Conservation (phyloP, 2,888 invertebrate species). For the Clusia tigrina region DNA sequence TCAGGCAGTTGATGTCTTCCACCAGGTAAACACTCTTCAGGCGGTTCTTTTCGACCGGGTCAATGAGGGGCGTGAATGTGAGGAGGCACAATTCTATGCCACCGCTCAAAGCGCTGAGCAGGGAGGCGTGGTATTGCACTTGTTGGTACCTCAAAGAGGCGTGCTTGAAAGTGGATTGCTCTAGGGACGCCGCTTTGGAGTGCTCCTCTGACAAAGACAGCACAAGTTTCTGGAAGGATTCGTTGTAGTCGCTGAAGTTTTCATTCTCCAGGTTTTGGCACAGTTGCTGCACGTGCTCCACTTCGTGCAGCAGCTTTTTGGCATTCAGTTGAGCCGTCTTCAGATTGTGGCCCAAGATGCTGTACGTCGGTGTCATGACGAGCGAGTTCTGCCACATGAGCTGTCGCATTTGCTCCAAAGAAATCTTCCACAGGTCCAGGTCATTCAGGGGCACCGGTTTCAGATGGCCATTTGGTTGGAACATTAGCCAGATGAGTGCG, state of each 20-base stretch:
- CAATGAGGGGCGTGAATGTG: constrained; percentile 75
- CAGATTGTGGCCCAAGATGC: constrained; percentile 35
- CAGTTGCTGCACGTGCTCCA: constrained; percentile 46
- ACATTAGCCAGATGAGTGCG: constrained; percentile 46
- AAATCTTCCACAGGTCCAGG: constrained; percentile 51
- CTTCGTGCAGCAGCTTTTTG: constrained; percentile 50
- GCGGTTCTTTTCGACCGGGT: constrained; percentile 82
- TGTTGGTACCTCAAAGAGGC: constrained; percentile 32
- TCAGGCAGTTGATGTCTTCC: constrained; percentile 73
- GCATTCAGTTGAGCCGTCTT: constrained; percentile 39
- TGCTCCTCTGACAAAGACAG: constrained; percentile 31
- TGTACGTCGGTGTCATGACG: constrained; percentile 40
- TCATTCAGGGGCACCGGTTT: constrained; percentile 56
- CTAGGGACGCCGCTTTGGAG: constrained; percentile 22
- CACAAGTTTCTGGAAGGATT: constrained; percentile 44
- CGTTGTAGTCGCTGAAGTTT: constrained; percentile 43
- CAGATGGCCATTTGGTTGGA: constrained; percentile 50
- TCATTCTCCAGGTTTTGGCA: constrained; percentile 38
- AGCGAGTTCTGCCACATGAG: constrained; percentile 68
- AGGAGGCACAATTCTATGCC: constrained; percentile 69
- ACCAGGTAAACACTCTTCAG: constrained; percentile 75
- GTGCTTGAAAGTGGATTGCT: constrained; percentile 9
- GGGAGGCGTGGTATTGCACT: constrained; percentile 38
- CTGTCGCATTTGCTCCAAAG: constrained; percentile 59
- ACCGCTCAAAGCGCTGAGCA: constrained; percentile 62